A percentile compares a stretch with the other conserved stretches of the same genome.
Conservation (phyloP, 2,797 vertebrate genomes). For the Typhlichthys eigenmanni region DNA sequence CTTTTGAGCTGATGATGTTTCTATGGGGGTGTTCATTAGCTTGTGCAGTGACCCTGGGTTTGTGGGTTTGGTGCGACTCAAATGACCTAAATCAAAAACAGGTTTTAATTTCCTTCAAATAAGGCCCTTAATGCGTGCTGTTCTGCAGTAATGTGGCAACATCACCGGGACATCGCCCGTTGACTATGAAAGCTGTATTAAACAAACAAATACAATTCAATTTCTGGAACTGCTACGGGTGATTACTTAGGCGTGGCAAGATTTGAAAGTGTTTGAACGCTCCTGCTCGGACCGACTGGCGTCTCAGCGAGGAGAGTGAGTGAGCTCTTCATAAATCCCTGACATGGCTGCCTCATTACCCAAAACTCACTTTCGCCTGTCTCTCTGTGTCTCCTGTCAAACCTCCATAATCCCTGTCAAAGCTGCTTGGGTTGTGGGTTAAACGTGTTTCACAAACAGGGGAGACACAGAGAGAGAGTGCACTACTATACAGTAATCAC, state of each 20-base stretch:
- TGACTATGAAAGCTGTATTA: slow-evolving; percentile 46
- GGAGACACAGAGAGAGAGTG: slow-evolving; percentile 4
- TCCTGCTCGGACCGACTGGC: not conserved
- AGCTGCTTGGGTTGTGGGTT: slow-evolving; percentile 68
- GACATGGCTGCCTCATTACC: slow-evolving; percentile 75
- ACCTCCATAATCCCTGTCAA: slow-evolving; percentile 72
- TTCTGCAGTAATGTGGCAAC: slow-evolving; percentile 47
- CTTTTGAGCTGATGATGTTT: slow-evolving; percentile 22
- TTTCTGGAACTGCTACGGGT: slow-evolving; percentile 59
- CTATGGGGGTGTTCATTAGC: slow-evolving; percentile 46
- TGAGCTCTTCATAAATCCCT: slow-evolving; percentile 59
- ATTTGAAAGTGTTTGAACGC: slow-evolving; percentile 55
- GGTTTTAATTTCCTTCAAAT: slow-evolving; percentile 14
- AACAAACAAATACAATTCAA: slow-evolving; percentile 65
- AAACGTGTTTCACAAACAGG: slow-evolving; percentile 65
- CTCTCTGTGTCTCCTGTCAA: slow-evolving; percentile 66
- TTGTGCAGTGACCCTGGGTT: slow-evolving; percentile 38
- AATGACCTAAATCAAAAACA: slow-evolving; percentile 31
- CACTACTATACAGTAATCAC: slow-evolving; percentile 47
- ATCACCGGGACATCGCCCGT: slow-evolving; percentile 55
- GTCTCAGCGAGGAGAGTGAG: not conserved
- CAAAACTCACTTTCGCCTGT: slow-evolving; percentile 63
- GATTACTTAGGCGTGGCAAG: slow-evolving; percentile 63
- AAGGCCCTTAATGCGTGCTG: slow-evolving; percentile 33
- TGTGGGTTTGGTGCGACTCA: slow-evolving; percentile 27